Evolutionary conservation across 2,113 vertebrate species (phyloP), one percentile per base, ranked within the genome.

Genomic region (Varanus komodoensis): DNA sequence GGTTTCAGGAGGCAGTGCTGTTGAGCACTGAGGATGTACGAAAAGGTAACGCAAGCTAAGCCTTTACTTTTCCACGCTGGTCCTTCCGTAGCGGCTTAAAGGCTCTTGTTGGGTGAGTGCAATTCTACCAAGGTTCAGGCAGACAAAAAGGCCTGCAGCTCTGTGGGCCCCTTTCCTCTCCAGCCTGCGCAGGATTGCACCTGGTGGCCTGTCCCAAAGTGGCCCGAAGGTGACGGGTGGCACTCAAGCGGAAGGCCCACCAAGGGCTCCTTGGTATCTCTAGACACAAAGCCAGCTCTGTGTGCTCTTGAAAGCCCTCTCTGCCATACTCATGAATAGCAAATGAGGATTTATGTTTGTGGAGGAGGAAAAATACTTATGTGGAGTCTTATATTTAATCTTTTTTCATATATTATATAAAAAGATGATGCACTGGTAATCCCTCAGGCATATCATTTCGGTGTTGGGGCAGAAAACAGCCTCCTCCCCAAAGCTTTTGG

Each of bases 311-410:
- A 92, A 92, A 94, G 88, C 84, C 91, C 75, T 87, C 81, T 90
- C 86, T 93, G 93, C 93, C 94, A 91, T 94, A 75, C 94, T 95
- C 91, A 95, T 95, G 93, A 95, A 96, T 96, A 95, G 92, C 92
- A 82, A 95, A 96, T 95, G 89, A 94, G 91, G 93, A 93, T 94
- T 96, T 96, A 92, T 95, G 84, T 93, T 95, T 95, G 94, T 93
- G 93, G 91, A 91, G 91, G 91, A 78, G 92, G 91, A 94, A 95
- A 68, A 69, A 15, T 27, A 94, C 93, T 94, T 95, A 94, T 6
- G 5, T 90, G 93, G 82, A 84, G 91, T 94, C 95, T 95, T 96
- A 95, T 93, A 95, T 95, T 93, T 96, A 96, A 94, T 96, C 94
- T 95, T 93, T 84, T 32, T 84, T 17, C 92, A 89, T 89, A 92